Evolutionary conservation across 2,797 vertebrate genomes (phyloP).

Genomic region (Limnodromus scolopaceus): DNA sequence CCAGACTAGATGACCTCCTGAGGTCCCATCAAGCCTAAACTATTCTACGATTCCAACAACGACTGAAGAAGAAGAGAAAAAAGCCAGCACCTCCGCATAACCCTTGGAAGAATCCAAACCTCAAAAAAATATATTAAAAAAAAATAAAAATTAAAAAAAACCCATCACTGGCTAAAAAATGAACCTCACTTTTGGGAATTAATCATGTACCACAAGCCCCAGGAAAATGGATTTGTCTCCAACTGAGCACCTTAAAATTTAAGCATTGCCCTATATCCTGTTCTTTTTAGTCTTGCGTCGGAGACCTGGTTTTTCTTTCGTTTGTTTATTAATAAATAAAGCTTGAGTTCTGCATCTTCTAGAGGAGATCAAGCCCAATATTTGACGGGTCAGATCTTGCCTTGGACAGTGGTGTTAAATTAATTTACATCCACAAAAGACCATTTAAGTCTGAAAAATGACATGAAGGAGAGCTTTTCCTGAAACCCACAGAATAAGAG

Average conservation of each 20-base stretch:
- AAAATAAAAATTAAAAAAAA: neutral
- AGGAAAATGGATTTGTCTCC: neutral
- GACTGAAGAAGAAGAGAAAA: no score
- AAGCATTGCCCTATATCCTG: neutral
- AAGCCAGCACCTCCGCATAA: neutral
- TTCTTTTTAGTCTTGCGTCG: neutral
- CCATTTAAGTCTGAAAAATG: neutral
- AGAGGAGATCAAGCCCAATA: neutral
- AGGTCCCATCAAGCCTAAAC: neutral
- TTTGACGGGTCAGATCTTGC: neutral
- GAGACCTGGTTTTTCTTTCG: neutral
- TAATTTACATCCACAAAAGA: neutral
- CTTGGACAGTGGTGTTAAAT: neutral
- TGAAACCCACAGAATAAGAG: neutral
- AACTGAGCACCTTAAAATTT: neutral
- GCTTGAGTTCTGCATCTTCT: rapidly evolving
- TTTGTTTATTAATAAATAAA: no score
- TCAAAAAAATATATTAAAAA: neutral
- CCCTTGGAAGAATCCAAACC: neutral
- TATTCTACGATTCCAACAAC: neutral
- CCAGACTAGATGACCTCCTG: neutral
- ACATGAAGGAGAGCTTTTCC: neutral
- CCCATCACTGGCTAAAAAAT: neutral
- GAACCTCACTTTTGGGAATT: neutral
- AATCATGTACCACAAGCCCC: neutral